Percentiles rank a stretch among this genome's conserved stretches.
These are phyloP conservation scores for Trissolcus japonicus DNA, from an alignment of 2,888 invertebrate species.

Conservation along the genomic window DNA sequence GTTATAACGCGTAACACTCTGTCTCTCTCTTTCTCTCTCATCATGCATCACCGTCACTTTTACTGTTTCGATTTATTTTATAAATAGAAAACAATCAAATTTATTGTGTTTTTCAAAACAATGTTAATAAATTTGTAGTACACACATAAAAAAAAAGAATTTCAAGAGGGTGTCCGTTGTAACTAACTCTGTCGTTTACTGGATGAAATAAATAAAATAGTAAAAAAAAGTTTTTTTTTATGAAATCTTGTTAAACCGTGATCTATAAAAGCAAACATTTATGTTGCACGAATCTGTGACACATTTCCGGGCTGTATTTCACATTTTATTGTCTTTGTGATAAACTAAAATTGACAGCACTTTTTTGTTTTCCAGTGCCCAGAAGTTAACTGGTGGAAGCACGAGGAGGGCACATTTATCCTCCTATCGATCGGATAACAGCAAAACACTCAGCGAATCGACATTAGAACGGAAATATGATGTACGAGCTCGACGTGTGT, in stretches of 20 bases:
- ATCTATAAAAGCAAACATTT: background rate
- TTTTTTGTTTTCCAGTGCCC: conserved; percentile 18
- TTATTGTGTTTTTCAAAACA: no score
- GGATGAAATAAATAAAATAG: background rate
- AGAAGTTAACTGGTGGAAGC: conserved; percentile 27
- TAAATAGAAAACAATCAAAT: no score
- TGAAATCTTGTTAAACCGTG: background rate
- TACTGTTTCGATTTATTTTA: no score
- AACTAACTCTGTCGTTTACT: background rate
- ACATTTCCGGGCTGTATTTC: background rate
- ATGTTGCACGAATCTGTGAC: background rate
- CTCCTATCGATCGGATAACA: conserved; percentile 19
- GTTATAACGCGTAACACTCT: conserved; percentile 7
- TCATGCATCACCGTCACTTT: no score
- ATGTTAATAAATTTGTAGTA: no score
- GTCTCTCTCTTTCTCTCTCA: background rate
- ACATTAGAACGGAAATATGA: conserved; percentile 28
- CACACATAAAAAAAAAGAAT: no score
- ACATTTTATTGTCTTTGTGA: conserved; percentile 10
- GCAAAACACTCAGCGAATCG: conserved; percentile 37
- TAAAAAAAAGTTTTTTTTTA: no score
- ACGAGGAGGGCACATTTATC: conserved; percentile 26
- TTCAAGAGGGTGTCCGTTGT: no score
- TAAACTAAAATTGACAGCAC: conserved; percentile 17
- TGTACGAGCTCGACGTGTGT: conserved; percentile 22